These are phyloP conservation scores for Phytoseiulus persimilis DNA, from an alignment of 2,888 invertebrate species.

Conservation along the genomic window DNA sequence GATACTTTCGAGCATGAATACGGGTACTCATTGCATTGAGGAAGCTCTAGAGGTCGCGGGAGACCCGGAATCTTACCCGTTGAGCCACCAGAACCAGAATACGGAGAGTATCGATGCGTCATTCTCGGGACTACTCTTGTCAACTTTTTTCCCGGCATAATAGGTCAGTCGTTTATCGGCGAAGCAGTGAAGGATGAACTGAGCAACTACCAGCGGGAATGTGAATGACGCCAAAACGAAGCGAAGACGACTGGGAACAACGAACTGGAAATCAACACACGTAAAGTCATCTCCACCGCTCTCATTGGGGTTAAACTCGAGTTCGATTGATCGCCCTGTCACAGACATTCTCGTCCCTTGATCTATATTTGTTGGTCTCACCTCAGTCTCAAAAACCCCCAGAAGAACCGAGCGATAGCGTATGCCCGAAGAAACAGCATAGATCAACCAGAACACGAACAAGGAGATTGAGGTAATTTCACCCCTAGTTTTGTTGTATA, in stretches of 20 bases:
- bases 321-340: no score
- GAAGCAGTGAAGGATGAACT: conserved; percentile 40
- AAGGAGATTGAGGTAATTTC: conserved; percentile 28
- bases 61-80: conserved; percentile 46
- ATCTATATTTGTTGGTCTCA: neutral
- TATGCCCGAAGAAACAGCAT: conserved; percentile 28
- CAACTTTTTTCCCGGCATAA: conserved; percentile 19
- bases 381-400: neutral
- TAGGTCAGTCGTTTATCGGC: conserved; percentile 29
- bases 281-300: no score
- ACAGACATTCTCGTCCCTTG: no score
- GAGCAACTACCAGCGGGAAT: conserved; percentile 34
- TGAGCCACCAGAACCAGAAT: conserved; percentile 52
- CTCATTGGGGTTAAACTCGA: no score
- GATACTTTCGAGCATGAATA: no score
- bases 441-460: conserved; percentile 41
- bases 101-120: conserved; percentile 50
- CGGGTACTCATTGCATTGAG: neutral
- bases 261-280: neutral
- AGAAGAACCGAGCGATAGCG: conserved; percentile 40
- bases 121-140: conserved; percentile 48
- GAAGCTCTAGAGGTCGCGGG: neutral
- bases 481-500: neutral
- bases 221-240: neutral
- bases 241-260: neutral